phyloP scores from a whole-genome alignment of 2,888 invertebrate species.

The Neocrepidodera transversa region DNA sequence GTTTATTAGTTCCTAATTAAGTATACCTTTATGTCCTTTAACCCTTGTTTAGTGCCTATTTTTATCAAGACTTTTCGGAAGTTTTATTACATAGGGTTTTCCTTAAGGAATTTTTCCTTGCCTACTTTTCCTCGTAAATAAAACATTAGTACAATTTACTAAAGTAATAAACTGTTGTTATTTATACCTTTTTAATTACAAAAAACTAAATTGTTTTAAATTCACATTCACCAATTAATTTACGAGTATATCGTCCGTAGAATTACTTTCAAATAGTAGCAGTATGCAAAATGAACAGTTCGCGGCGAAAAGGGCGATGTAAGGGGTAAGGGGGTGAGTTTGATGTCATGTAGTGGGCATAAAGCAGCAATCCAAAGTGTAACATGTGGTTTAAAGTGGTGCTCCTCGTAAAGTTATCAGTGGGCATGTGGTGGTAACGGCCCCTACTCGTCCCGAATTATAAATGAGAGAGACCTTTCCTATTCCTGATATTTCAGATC shows the following conservation, averaged over 20 bases:
- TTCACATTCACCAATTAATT: too few species aligned
- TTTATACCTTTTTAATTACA: too few species aligned
- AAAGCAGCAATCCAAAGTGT: slow-evolving; percentile 60
- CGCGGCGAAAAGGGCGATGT: slow-evolving; percentile 28
- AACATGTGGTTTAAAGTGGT: slow-evolving; percentile 63
- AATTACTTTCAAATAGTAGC: slow-evolving; percentile 22
- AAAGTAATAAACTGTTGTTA: not conserved
- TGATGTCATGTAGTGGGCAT: slow-evolving; percentile 60
- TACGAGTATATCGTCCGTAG: too few species aligned
- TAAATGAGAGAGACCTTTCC: slow-evolving; percentile 51
- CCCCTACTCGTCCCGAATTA: slow-evolving; percentile 58
- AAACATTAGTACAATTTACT: slow-evolving; percentile 5
- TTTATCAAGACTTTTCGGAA: slow-evolving; percentile 17
- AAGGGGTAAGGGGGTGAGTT: slow-evolving; percentile 42
- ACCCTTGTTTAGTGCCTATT: slow-evolving; percentile 22
- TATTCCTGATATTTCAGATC: slow-evolving; percentile 22
- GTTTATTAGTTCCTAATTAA: slow-evolving; percentile 22
- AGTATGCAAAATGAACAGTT: slow-evolving; percentile 45
- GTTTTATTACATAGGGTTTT: slow-evolving; percentile 17
- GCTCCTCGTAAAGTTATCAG: slow-evolving; percentile 62
- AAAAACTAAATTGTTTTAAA: too few species aligned
- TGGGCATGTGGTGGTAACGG: slow-evolving; percentile 62
- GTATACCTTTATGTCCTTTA: slow-evolving; percentile 21
- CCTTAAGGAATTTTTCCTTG: slow-evolving; percentile 11
- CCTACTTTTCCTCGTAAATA: slow-evolving; percentile 16